Evolutionary conservation across 2,888 invertebrate species (phyloP).

Genomic region (Seira sanloemensis): DNA sequence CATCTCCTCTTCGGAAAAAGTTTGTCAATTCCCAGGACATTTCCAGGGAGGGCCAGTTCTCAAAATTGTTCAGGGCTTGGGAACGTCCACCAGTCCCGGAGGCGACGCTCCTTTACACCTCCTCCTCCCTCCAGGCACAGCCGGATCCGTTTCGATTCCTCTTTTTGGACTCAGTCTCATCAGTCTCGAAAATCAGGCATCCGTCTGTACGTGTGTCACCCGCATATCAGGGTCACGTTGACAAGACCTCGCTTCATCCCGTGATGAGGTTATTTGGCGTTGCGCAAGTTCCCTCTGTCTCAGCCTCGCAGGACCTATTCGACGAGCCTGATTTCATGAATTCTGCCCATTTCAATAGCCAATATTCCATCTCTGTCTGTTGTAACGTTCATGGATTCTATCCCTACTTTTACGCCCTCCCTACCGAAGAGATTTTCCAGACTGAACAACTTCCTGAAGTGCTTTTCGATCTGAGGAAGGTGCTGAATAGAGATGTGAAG

Average conservation of each 20-base stretch:
- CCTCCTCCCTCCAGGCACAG: slow-evolving; percentile 23
- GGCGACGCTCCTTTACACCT: slow-evolving; percentile 21
- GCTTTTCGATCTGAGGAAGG: slow-evolving; percentile 14
- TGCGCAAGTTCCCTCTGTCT: not conserved
- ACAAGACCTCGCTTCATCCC: not conserved
- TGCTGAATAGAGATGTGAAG: slow-evolving; percentile 44
- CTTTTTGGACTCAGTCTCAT: slow-evolving; percentile 36
- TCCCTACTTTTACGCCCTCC: slow-evolving; percentile 66
- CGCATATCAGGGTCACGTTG: too few species aligned
- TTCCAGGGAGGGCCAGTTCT: not conserved
- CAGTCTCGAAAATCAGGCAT: slow-evolving; percentile 13
- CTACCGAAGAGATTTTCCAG: slow-evolving; percentile 33
- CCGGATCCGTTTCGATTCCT: slow-evolving; percentile 41
- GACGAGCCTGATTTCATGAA: slow-evolving; percentile 10
- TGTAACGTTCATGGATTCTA: slow-evolving; percentile 64
- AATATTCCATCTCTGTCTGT: slow-evolving; percentile 34
- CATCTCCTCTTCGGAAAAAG: not conserved
- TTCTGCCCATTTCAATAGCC: not conserved
- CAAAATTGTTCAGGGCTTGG: slow-evolving; percentile 24
- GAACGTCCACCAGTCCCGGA: slow-evolving; percentile 22
- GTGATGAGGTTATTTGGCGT: slow-evolving; percentile 41
- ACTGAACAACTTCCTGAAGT: slow-evolving; percentile 17
- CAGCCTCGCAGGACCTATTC: not conserved
- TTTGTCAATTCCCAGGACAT: not conserved
- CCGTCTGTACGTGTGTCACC: too few species aligned